Percentiles rank a stretch among this genome's conserved stretches.
Conservation (phyloP, 1,140 invertebrate genomes). For the Trichonephila clavipes region DNA sequence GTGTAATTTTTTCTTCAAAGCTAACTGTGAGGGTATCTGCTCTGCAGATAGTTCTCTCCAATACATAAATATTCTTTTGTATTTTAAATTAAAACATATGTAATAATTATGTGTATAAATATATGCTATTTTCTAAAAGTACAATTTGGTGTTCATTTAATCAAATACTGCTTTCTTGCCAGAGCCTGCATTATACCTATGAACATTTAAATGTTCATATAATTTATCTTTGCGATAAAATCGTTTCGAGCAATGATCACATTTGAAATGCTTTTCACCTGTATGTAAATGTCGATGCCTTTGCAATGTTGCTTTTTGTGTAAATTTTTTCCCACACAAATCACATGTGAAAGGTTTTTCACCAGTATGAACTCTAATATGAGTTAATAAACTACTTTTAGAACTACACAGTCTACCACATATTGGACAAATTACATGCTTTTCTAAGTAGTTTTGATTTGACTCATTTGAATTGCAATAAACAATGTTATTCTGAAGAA, state of each 20-base stretch:
- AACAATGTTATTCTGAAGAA: conserved; percentile 9
- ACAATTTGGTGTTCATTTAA: neutral
- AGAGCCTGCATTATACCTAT: neutral
- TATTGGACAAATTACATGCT: conserved; percentile 66
- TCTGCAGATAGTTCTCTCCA: no score
- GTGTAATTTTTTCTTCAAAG: no score
- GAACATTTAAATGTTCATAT: conserved; percentile 69
- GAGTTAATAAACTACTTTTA: conserved; percentile 69
- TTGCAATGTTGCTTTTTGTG: conserved; percentile 81
- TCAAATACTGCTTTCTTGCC: no score
- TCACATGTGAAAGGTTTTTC: conserved; percentile 77
- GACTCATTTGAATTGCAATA: conserved; percentile 6
- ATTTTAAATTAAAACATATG: no score
- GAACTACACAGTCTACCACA: conserved; percentile 69
- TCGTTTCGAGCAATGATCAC: conserved; percentile 80
- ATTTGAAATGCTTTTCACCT: conserved; percentile 82
- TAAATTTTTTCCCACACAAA: conserved; percentile 83
- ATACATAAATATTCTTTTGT: no score
- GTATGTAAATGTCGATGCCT: conserved; percentile 77
- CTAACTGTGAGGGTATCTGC: no score
- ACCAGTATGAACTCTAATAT: conserved; percentile 76
- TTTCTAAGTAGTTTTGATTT: conserved; percentile 55
- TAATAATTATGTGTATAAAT: neutral
- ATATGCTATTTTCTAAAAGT: neutral
- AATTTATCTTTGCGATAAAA: conserved; percentile 75